Conservation (phyloP, 1,140 invertebrate genomes). For the Coenobita brevimanus region DNA sequence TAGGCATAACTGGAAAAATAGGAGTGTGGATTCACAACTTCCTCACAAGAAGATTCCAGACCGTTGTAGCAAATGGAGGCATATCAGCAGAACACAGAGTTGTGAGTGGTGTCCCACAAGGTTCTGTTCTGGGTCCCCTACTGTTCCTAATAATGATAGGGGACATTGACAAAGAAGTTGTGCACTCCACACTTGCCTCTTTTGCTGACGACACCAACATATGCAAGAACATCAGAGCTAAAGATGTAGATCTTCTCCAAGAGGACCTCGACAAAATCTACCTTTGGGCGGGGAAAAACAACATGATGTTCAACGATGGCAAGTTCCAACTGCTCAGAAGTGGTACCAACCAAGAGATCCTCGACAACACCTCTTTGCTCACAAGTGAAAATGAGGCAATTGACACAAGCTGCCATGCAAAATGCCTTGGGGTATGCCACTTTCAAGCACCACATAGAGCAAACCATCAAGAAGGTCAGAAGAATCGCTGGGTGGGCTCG, state of each 20-base stretch:
- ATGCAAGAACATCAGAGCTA: not conserved
- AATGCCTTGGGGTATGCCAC: not conserved
- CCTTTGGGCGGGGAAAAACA: not conserved
- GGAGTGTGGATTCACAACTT: not conserved
- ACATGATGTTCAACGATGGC: not conserved
- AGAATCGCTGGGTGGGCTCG: too few species aligned
- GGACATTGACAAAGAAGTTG: not conserved
- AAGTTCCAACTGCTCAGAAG: not conserved
- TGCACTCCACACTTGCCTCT: not conserved
- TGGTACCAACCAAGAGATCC: not conserved
- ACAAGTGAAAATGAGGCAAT: too few species aligned
- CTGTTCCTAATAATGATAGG: constrained; percentile 12
- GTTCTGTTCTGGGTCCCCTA: not conserved
- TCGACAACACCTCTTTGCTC: not conserved
- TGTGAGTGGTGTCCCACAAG: constrained; percentile 19
- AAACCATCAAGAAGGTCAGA: too few species aligned
- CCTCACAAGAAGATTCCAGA: not conserved
- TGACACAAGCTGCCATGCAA: not conserved
- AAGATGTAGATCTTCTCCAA: not conserved
- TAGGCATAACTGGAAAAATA: not conserved
- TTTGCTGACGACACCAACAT: not conserved
- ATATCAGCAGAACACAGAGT: not conserved
- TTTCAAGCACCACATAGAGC: too few species aligned
- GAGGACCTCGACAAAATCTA: not conserved
- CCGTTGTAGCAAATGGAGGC: not conserved